Percentiles rank a stretch among this genome's conserved stretches.
These are phyloP conservation scores for Dendroctonus valens DNA, from an alignment of 1,140 invertebrate genomes.

Conservation along the genomic window DNA sequence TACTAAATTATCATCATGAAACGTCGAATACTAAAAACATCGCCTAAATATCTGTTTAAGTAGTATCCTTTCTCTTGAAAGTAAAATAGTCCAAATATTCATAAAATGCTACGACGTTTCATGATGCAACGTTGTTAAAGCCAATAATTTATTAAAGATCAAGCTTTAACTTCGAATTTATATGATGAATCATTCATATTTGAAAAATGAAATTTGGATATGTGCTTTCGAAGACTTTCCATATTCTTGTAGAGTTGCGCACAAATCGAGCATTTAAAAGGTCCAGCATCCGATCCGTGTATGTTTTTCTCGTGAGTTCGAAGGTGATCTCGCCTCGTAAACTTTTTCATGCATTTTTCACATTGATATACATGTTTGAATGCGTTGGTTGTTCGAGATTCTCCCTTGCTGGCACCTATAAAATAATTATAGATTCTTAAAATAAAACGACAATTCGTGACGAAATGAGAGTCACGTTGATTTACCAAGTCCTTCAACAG, in stretches of 20 bases:
- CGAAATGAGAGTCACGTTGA: too few species aligned
- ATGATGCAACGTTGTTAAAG: too few species aligned
- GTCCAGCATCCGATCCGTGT: slow-evolving; percentile 51
- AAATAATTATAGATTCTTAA: too few species aligned
- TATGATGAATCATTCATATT: slow-evolving; percentile 31
- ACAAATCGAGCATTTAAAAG: slow-evolving; percentile 49
- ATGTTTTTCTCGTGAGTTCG: slow-evolving; percentile 51
- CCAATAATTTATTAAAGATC: not conserved
- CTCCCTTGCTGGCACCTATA: slow-evolving; percentile 10
- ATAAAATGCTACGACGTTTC: too few species aligned
- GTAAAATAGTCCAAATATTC: too few species aligned
- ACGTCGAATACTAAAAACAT: too few species aligned
- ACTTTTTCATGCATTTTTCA: slow-evolving; percentile 48
- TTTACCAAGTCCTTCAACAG: too few species aligned
- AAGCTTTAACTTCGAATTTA: slow-evolving; percentile 34
- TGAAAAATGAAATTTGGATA: slow-evolving; percentile 49
- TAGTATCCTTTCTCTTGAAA: not conserved
- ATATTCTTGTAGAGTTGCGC: slow-evolving; percentile 50
- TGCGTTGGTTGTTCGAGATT: slow-evolving; percentile 2
- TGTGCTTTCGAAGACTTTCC: slow-evolving; percentile 51
- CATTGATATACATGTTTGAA: slow-evolving; percentile 44
- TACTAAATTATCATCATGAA: too few species aligned
- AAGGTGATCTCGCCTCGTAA: slow-evolving; percentile 50
- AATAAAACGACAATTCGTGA: too few species aligned
- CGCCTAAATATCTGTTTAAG: too few species aligned